Percentiles rank a stretch among this genome's conserved stretches.
phyloP scores from a whole-genome alignment of 2,797 vertebrate species.

The Selene dorsalis region DNA sequence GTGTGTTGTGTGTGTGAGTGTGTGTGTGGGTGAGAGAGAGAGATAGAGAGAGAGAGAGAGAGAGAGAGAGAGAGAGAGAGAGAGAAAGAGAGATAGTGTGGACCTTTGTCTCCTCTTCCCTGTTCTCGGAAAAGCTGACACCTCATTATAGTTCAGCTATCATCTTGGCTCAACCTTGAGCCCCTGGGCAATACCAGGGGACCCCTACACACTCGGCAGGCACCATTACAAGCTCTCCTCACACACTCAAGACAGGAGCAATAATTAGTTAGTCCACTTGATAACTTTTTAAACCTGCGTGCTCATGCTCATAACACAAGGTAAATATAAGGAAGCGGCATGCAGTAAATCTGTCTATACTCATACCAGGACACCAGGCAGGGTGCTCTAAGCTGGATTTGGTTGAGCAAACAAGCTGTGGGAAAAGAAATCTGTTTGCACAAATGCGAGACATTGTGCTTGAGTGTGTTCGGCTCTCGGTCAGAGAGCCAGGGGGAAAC shows the following conservation, averaged over 20 bases:
- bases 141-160: slow-evolving; percentile 61
- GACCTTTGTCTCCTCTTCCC: not conserved
- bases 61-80: too few species aligned
- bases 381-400: slow-evolving; percentile 52
- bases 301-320: slow-evolving; percentile 16
- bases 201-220: slow-evolving; percentile 22
- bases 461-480: slow-evolving; percentile 31
- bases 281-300: slow-evolving; percentile 16
- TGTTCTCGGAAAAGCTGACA: slow-evolving; percentile 41
- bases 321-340: slow-evolving; percentile 37
- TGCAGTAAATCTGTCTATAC: slow-evolving; percentile 26
- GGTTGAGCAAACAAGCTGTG: slow-evolving; percentile 63
- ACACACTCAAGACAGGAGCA: not conserved
- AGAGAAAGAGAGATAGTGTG: too few species aligned
- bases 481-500: slow-evolving; percentile 25
- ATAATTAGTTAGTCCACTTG: slow-evolving; percentile 15
- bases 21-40: too few species aligned
- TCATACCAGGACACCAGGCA: slow-evolving; percentile 35
- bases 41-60: too few species aligned
- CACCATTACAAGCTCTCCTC: not conserved
- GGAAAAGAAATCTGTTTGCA: slow-evolving; percentile 68
- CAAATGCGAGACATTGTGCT: slow-evolving; percentile 59
- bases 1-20: too few species aligned
- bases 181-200: slow-evolving; percentile 24
- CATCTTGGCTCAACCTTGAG: slow-evolving; percentile 51